These are phyloP conservation scores for Paratilapia polleni DNA, from an alignment of 2,113 vertebrate species.

Conservation along the genomic window DNA sequence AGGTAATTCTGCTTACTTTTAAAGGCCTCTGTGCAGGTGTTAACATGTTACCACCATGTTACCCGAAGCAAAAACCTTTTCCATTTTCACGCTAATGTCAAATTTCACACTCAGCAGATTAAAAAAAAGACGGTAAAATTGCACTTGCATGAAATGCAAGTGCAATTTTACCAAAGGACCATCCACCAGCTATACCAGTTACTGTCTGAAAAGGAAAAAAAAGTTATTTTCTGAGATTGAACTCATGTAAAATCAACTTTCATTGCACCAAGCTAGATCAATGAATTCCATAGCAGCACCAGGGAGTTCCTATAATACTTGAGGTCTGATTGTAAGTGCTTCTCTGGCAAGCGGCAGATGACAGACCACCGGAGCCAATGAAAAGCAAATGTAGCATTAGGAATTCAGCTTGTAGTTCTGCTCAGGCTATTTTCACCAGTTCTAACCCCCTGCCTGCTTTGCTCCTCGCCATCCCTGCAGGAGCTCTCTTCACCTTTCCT, in stretches of 20 bases:
- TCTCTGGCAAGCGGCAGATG: slow-evolving; percentile 25
- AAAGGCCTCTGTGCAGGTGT: background rate
- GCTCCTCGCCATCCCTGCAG: slow-evolving; percentile 37
- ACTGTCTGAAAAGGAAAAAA: background rate
- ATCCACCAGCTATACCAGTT: background rate
- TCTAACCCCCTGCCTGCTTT: slow-evolving; percentile 38
- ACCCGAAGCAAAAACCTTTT: background rate
- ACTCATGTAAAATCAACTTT: slow-evolving; percentile 42
- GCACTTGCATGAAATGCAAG: background rate
- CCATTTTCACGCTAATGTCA: background rate
- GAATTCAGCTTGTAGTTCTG: slow-evolving; percentile 58
- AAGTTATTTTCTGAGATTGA: slow-evolving; percentile 31
- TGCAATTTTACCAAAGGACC: slow-evolving; percentile 14
- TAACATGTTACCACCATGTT: background rate
- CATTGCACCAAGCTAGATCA: slow-evolving; percentile 38
- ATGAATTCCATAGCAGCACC: slow-evolving; percentile 55
- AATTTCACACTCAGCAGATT: background rate
- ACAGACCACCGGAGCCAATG: slow-evolving; percentile 32
- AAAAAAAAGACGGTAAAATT: too few species aligned
- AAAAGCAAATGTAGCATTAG: slow-evolving; percentile 58
- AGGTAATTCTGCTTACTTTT: background rate
- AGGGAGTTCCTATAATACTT: slow-evolving; percentile 53
- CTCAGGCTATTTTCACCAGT: slow-evolving; percentile 55
- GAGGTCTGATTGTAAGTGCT: slow-evolving; percentile 57
- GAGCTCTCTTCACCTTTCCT: slow-evolving; percentile 66